A percentile compares a stretch with the other conserved stretches of the same genome.
Evolutionary conservation across 1,140 invertebrate species (phyloP).

Genomic region (Drosophila tani): DNA sequence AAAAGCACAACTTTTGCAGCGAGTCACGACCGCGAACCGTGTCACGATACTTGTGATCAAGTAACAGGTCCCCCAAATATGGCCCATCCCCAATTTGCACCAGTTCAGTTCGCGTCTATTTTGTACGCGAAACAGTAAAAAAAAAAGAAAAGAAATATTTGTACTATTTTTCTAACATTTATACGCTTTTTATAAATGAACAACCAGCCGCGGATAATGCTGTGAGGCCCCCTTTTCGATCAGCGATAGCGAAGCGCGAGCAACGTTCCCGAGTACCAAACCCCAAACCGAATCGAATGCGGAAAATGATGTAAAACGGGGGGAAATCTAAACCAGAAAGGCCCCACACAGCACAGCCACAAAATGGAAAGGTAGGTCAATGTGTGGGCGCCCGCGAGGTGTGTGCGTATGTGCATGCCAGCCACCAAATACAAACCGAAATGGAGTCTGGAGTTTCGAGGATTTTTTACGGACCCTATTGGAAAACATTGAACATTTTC

Average conservation of each 20-base stretch:
- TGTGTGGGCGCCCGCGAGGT: conserved; percentile 65
- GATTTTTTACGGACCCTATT: conserved; percentile 33
- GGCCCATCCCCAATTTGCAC: conserved; percentile 46
- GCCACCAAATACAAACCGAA: conserved; percentile 1
- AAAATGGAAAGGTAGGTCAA: conserved; percentile 84
- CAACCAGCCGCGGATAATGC: conserved; percentile 61
- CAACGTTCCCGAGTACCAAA: conserved; percentile 30
- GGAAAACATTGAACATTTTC: conserved; percentile 75
- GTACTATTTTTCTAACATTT: conserved; percentile 75
- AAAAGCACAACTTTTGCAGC: background rate
- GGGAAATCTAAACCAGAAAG: conserved; percentile 66
- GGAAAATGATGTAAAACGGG: conserved; percentile 67
- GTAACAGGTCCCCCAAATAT: conserved; percentile 40
- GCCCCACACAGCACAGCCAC: conserved; percentile 64
- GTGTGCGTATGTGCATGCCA: conserved; percentile 10
- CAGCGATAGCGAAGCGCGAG: conserved; percentile 34
- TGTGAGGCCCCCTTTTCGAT: conserved; percentile 57
- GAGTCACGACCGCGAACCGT: background rate
- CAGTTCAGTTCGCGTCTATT: conserved; percentile 55
- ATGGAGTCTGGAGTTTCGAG: conserved; percentile 18
- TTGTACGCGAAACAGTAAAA: conserved; percentile 74
- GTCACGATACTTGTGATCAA: conserved; percentile 17
- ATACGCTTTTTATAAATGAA: conserved; percentile 76
- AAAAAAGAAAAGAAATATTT: conserved; percentile 72
- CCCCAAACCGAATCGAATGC: conserved; percentile 53